Evolutionary conservation across 2,888 invertebrate genomes (phyloP).

Genomic region (Strigamia crassipes): DNA sequence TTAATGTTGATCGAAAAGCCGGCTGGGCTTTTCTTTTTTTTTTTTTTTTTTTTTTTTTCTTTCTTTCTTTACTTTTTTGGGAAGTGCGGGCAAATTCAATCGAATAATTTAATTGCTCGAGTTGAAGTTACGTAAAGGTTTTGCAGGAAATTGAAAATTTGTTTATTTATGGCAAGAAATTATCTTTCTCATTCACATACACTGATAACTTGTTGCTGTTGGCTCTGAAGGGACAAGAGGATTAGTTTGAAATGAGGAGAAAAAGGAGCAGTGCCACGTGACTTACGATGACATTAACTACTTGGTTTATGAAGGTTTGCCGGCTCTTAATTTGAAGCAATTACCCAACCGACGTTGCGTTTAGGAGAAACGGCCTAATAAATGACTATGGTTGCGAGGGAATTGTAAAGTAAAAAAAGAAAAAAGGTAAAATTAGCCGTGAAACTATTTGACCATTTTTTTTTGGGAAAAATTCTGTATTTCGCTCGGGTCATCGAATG

Average conservation of each 20-base stretch:
- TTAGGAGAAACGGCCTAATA: not conserved
- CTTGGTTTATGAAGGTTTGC: constrained; percentile 25
- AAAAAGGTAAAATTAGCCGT: too few relatives aligned
- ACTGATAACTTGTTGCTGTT: constrained; percentile 25
- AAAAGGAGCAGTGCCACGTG: not conserved
- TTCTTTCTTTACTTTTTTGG: not conserved
- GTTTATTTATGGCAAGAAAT: not conserved
- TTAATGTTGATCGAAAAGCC: not conserved
- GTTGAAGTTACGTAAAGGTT: too few relatives aligned
- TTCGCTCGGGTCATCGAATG: too few relatives aligned
- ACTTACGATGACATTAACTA: constrained; percentile 37
- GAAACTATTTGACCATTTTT: too few relatives aligned
- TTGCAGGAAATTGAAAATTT: not conserved
- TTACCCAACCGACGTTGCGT: not conserved
- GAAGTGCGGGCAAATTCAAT: not conserved
- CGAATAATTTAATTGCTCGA: not conserved
- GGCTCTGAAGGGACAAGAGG: constrained; percentile 11
- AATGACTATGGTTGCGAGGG: not conserved
- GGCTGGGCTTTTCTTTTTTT: not conserved
- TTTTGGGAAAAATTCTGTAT: too few relatives aligned
- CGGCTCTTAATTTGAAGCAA: constrained; percentile 26
- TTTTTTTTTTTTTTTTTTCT: not conserved
- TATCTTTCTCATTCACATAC: not conserved
- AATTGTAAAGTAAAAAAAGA: too few relatives aligned
- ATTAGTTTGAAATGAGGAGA: constrained; percentile 23